phyloP scores from a whole-genome alignment of 2,113 vertebrate genomes.

The Aptenodytes patagonicus region DNA sequence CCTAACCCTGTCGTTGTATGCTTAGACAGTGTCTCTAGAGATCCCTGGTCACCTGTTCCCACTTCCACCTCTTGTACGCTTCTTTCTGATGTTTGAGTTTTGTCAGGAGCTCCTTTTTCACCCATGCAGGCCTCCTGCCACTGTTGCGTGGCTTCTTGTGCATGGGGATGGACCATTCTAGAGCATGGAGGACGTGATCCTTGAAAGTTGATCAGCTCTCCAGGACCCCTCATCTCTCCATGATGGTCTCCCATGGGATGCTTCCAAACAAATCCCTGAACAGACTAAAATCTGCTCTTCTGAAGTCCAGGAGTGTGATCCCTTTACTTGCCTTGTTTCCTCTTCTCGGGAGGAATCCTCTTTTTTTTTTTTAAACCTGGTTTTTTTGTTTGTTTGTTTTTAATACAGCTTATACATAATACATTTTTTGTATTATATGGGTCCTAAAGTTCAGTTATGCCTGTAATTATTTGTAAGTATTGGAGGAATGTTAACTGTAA shows the following conservation, averaged over 20 bases:
- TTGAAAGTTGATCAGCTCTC: background rate
- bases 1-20: background rate
- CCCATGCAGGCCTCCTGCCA: background rate
- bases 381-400: background rate
- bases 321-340: background rate
- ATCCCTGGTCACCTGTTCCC: background rate
- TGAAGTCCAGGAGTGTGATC: background rate
- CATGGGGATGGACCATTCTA: background rate
- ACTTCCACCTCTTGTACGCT: background rate
- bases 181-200: background rate
- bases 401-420: background rate
- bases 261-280: background rate
- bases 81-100: background rate
- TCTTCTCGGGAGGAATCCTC: background rate
- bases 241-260: background rate
- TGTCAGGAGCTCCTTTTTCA: background rate
- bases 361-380: background rate
- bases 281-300: background rate
- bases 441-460: background rate
- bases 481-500: background rate
- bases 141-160: background rate
- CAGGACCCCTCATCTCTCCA: background rate
- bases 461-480: background rate
- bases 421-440: background rate
- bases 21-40: background rate